Evolutionary conservation across 2,888 invertebrate genomes (phyloP).

Genomic region (Philopedon plagiatum): DNA sequence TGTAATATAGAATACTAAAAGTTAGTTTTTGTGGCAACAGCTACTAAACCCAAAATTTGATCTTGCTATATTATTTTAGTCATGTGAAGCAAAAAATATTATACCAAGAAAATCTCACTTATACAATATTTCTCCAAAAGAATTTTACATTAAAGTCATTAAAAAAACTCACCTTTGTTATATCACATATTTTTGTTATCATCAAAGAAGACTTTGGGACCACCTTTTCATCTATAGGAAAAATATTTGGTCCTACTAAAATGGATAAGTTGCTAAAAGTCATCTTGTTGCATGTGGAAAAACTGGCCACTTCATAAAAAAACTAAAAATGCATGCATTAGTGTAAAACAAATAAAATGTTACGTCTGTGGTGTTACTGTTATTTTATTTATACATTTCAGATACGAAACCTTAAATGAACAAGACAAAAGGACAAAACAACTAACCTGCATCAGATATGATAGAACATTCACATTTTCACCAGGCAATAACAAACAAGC

Average conservation of each 20-base stretch:
- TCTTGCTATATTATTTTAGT: no score
- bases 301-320: constrained; percentile 78
- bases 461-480: constrained; percentile 83
- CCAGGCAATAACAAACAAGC: constrained; percentile 81
- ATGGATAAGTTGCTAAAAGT: constrained; percentile 86
- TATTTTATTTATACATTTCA: no score
- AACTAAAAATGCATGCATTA: constrained; percentile 70
- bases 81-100: no score
- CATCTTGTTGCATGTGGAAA: constrained; percentile 86
- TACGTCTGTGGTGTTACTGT: no score
- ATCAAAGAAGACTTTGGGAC: constrained; percentile 70
- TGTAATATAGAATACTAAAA: no score
- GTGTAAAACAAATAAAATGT: neutral
- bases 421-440: neutral
- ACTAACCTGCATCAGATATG: constrained; percentile 84
- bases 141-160: no score
- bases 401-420: neutral
- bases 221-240: constrained; percentile 79
- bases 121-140: no score
- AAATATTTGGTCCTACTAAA: constrained; percentile 88
- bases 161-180: constrained; percentile 53
- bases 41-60: no score
- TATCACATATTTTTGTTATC: constrained; percentile 59
- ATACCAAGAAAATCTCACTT: no score
- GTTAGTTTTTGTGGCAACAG: no score